Evolutionary conservation across 2,888 invertebrate species (phyloP), one percentile per base, ranked within the genome.

Genomic region (Campaea margaritaria): DNA sequence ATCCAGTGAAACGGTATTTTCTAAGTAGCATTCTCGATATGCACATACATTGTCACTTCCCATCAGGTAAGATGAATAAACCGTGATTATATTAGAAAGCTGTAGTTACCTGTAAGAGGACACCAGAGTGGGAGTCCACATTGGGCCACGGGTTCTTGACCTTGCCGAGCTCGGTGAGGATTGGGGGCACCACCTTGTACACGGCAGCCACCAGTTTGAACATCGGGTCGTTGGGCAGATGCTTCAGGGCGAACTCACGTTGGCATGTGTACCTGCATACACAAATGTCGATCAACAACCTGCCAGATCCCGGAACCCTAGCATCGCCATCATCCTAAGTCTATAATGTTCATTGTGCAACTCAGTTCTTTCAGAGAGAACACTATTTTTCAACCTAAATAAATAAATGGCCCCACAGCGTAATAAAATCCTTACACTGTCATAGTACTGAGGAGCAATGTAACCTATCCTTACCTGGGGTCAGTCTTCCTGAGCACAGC

Each of bases 101-200:
- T 36, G 36, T 10, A 31, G 58, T 61, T 74, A 97, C 97, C 95
- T 97, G 97, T 73, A 98, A 93, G 49, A 98, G 94, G 48, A 97
- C 98, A 70, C 99, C 99, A 68, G 98, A 98, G 93, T 99, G 98
- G 16, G 99, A 98, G 92, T 99, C 99, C 73, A 99, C 99, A 86
- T 99, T 99, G 70, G 99, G 99, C 98, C 98, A 99, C 65, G 99
- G 99, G 94, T 99, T 99, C 94, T 98, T 97, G 62, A 98, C 98
- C 92, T 99, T 99, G 81, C 98, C 99, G 72, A 97, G 96, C 89
- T 98, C 97, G 74, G 96, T 94, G 44, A 99, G 95, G 79, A 99
- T 95, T 70, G 97, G 97, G 0, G 99, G 99, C 46, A 98, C 98
- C 51, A 98, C 95, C 88, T 98, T 97, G 95, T 97, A 99, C 8